Percentiles rank a stretch among this genome's conserved stretches.
Conservation (phyloP, 2,888 invertebrate genomes). For the Acleris sparsana region DNA sequence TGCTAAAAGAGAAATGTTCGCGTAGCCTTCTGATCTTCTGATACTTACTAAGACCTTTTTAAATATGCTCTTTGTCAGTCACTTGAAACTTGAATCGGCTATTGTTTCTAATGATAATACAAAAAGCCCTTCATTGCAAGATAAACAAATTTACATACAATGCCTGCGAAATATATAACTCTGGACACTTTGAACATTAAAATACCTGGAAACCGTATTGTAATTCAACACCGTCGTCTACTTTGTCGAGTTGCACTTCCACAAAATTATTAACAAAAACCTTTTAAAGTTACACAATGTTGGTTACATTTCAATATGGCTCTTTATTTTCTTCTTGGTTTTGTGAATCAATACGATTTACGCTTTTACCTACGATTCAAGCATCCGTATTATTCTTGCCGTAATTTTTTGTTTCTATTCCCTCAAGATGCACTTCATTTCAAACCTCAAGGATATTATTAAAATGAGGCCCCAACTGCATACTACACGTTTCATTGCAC, state of each 20-base stretch:
- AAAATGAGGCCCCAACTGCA: constrained; percentile 36
- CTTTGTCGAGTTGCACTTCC: constrained; percentile 20
- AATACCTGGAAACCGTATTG: constrained; percentile 27
- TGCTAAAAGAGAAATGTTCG: too few species aligned
- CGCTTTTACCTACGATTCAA: too few species aligned
- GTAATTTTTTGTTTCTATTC: not conserved
- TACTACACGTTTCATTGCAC: constrained; percentile 49
- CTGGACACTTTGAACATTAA: constrained; percentile 23
- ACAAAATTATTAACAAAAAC: constrained; percentile 25
- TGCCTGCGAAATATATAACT: constrained; percentile 6
- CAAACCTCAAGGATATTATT: constrained; percentile 12
- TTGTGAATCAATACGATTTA: too few species aligned
- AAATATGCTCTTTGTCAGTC: not conserved
- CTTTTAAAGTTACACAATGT: not conserved
- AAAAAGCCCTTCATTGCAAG: not conserved
- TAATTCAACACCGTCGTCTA: constrained; percentile 25
- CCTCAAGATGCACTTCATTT: not conserved
- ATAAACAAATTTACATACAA: constrained; percentile 5
- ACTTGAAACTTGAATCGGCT: not conserved
- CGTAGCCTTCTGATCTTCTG: too few species aligned
- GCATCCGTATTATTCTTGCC: not conserved
- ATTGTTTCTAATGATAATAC: not conserved
- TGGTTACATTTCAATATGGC: not conserved
- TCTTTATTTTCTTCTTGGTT: not conserved
- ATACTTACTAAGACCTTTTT: not conserved